Conservation (phyloP, 2,113 vertebrate genomes). For the Bungarus multicinctus region DNA sequence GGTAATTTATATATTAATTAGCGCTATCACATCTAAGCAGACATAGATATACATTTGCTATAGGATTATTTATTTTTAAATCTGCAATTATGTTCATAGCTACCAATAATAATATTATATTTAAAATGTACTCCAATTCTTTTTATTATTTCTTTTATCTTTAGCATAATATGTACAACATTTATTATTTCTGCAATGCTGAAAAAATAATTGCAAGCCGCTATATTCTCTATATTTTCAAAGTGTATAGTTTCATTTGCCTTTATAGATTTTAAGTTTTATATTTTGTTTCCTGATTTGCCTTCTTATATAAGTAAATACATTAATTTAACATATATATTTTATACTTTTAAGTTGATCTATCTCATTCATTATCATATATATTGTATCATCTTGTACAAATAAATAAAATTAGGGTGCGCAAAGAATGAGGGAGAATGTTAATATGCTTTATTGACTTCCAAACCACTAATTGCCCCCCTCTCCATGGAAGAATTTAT, state of each 20-base stretch:
- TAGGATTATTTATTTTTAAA: slow-evolving; percentile 21
- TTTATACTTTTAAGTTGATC: slow-evolving; percentile 53
- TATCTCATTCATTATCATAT: slow-evolving; percentile 64
- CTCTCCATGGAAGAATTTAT: slow-evolving; percentile 93
- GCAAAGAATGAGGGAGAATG: slow-evolving; percentile 30
- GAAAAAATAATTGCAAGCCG: slow-evolving; percentile 31
- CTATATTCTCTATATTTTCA: background rate
- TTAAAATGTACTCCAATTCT: slow-evolving; percentile 37
- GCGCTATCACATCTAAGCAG: slow-evolving; percentile 46
- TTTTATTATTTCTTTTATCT: slow-evolving; percentile 9
- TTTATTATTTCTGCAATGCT: slow-evolving; percentile 36
- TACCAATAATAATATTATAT: slow-evolving; percentile 23
- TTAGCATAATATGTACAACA: slow-evolving; percentile 29
- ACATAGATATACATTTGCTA: slow-evolving; percentile 33
- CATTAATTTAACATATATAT: slow-evolving; percentile 38
- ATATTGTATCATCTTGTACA: slow-evolving; percentile 59
- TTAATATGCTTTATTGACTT: slow-evolving; percentile 70
- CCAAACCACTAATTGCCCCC: slow-evolving; percentile 77
- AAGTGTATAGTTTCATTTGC: slow-evolving; percentile 42
- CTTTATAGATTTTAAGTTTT: slow-evolving; percentile 48
- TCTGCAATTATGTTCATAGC: background rate
- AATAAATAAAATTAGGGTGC: slow-evolving; percentile 30
- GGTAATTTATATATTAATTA: slow-evolving; percentile 67
- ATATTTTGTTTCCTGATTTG: slow-evolving; percentile 36
- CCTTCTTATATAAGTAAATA: slow-evolving; percentile 22